Evolutionary conservation across 2,113 vertebrate species (phyloP).

Genomic region (Caloenas nicobarica): DNA sequence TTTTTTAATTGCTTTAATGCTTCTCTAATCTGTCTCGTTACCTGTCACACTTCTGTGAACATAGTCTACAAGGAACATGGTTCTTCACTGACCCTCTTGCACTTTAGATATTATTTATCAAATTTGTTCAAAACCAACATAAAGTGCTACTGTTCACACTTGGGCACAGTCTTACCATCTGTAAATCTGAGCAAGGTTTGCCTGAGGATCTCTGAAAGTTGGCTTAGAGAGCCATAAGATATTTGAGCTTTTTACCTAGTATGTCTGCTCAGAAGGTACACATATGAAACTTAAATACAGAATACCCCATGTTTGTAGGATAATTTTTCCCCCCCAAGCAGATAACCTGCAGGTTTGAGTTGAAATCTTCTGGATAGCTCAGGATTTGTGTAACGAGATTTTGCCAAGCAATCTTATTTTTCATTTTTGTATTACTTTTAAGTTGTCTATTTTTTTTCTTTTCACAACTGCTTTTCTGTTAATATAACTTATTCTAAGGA

Average conservation of each 20-base stretch:
- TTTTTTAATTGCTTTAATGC: neutral
- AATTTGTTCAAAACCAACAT: neutral
- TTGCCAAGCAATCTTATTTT: neutral
- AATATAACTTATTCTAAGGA: neutral
- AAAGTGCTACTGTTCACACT: neutral
- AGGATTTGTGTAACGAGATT: neutral
- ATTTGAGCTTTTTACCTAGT: neutral
- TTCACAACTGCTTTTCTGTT: neutral
- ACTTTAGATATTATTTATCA: neutral
- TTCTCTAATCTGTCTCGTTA: neutral
- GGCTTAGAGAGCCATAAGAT: neutral
- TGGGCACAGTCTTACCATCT: neutral
- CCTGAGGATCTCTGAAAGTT: neutral
- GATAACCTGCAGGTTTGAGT: neutral
- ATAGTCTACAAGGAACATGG: neutral
- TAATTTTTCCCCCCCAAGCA: neutral
- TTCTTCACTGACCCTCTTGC: neutral
- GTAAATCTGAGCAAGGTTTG: neutral
- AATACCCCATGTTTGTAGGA: neutral
- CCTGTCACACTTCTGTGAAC: neutral
- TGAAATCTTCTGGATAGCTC: neutral
- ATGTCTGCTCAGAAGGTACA: neutral
- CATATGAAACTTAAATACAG: neutral
- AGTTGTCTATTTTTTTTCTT: neutral
- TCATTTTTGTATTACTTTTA: neutral